Evolutionary conservation across 2,797 vertebrate genomes (phyloP).

Genomic region (Labeo calbasu): DNA sequence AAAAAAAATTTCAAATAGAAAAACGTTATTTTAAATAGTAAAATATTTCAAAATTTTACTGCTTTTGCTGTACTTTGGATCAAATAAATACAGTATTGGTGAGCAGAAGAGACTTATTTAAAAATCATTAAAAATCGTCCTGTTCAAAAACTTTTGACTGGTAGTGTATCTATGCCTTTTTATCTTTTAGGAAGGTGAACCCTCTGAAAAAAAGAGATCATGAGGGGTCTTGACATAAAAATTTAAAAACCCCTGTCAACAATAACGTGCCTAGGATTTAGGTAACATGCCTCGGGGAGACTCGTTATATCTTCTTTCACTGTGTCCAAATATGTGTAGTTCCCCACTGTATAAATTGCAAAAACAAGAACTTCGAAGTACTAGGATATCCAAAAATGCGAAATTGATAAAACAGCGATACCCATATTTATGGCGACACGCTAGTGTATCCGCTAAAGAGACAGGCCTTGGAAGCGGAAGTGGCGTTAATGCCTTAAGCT

Average conservation of each 20-base stretch:
- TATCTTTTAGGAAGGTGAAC: neutral
- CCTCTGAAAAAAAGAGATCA: neutral
- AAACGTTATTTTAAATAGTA: no score
- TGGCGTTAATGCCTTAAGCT: neutral
- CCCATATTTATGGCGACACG: neutral
- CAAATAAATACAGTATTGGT: no score
- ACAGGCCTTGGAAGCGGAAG: neutral
- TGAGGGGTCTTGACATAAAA: neutral
- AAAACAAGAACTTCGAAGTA: neutral
- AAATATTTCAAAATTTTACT: no score
- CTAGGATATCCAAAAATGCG: neutral
- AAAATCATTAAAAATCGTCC: no score
- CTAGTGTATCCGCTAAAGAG: neutral
- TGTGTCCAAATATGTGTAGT: neutral
- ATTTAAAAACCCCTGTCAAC: neutral
- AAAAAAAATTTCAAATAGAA: no score
- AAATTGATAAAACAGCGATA: neutral
- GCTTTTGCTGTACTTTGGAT: no score
- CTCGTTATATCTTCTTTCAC: neutral
- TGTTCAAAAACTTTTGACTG: no score
- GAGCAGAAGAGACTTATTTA: no score
- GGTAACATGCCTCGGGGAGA: neutral
- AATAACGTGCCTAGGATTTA: neutral
- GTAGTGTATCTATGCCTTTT: neutral
- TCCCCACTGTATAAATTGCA: neutral